Conservation (phyloP, 2,113 vertebrate genomes). For the Oreochromis niloticus region DNA sequence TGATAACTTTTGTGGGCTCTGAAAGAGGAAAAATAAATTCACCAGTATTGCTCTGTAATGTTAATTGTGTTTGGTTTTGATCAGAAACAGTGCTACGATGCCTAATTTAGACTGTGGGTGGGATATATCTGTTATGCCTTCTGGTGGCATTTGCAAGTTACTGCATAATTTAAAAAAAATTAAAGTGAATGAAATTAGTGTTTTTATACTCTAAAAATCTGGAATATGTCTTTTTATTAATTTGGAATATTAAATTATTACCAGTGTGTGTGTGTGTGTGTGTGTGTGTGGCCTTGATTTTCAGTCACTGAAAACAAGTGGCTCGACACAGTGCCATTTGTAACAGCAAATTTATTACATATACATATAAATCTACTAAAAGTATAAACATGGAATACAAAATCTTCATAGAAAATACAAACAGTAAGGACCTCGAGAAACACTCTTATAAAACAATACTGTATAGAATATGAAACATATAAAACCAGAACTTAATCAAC, state of each 20-base stretch:
- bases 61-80: neutral
- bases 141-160: neutral
- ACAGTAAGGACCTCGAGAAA: constrained; percentile 39
- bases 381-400: constrained; percentile 65
- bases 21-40: neutral
- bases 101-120: neutral
- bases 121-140: neutral
- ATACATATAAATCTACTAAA: constrained; percentile 63
- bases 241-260: neutral
- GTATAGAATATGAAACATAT: constrained; percentile 38
- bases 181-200: neutral
- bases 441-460: constrained; percentile 46
- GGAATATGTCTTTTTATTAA: neutral
- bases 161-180: neutral
- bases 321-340: neutral
- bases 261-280: neutral
- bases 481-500: constrained; percentile 28
- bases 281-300: neutral
- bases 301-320: neutral
- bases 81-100: neutral
- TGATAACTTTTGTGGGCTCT: neutral
- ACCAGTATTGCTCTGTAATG: neutral
- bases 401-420: constrained; percentile 65
- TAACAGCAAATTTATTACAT: constrained; percentile 58
- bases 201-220: neutral